These are phyloP conservation scores for Todus mexicanus DNA, from an alignment of 2,797 vertebrate genomes.

Conservation along the genomic window DNA sequence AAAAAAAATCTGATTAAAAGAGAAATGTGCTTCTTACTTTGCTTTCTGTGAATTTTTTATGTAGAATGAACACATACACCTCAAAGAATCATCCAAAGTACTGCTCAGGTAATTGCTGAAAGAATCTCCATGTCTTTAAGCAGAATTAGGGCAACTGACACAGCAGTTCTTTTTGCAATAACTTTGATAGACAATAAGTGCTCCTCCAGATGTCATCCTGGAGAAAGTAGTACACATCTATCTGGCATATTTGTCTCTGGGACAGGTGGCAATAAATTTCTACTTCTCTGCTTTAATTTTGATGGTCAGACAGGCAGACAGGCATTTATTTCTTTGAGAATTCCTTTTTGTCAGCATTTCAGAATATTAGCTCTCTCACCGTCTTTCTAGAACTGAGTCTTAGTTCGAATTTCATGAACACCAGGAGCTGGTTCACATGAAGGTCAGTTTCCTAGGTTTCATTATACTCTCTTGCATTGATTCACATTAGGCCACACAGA, in stretches of 20 bases:
- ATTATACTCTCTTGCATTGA: background rate
- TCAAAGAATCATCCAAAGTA: background rate
- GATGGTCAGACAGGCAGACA: slow-evolving; percentile 59
- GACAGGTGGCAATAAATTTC: slow-evolving; percentile 65
- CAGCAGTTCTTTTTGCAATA: background rate
- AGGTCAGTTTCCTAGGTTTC: slow-evolving; percentile 53
- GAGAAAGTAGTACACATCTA: slow-evolving; percentile 38
- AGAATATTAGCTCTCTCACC: slow-evolving; percentile 48
- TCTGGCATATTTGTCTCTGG: slow-evolving; percentile 54
- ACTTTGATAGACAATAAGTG: slow-evolving; percentile 25
- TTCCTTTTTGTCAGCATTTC: slow-evolving; percentile 66
- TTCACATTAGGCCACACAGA: background rate
- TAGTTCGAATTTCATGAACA: slow-evolving; percentile 59
- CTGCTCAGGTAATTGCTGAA: background rate
- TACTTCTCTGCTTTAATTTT: slow-evolving; percentile 66
- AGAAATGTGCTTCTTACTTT: background rate
- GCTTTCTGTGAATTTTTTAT: slow-evolving; percentile 20
- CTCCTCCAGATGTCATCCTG: slow-evolving; percentile 44
- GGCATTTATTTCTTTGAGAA: slow-evolving; percentile 55
- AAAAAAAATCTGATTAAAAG: slow-evolving; percentile 2
- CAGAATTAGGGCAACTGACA: slow-evolving; percentile 10
- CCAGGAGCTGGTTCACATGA: slow-evolving; percentile 39
- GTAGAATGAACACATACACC: background rate
- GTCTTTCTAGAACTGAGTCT: slow-evolving; percentile 20
- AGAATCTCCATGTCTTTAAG: background rate